Evolutionary conservation across 2,888 invertebrate species (phyloP), one percentile per base, ranked within the genome.

Genomic region (Agrypnus murinus): DNA sequence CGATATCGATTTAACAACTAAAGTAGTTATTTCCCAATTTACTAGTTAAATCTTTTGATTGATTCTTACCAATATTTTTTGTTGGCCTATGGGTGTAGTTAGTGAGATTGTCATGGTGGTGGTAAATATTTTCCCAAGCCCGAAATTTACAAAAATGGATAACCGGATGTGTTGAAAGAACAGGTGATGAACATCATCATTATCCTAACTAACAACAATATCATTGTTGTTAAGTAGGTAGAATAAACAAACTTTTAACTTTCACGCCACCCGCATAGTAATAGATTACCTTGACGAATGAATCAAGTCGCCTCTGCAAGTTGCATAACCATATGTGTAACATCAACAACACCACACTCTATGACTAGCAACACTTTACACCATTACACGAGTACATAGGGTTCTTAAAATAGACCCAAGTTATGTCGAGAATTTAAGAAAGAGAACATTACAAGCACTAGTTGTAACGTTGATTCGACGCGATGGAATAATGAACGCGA

Each of bases 291-390:
- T 69, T 72, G 73, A 73, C 69, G 73, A 70, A 68, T 72, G 71
- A 73, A 73, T 69, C 72, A 65, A 73, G 66, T 69, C 65, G 73
- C 55, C 69, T 71, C 59, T 71, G 63, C 38, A 62, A 62, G 72
- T 74, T 72, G 71, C 75, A 75, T 72, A 73, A 75, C 73, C 73
- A 70, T 72, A 75, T 75, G 73, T 68, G 73, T 74, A 70, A 72
- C 74, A 69, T 71, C 69, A 65, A 68, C 65, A 65, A 68, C 65
- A 68, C 65, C 62, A 68, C 65, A 69, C 63, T 63, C 69, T 68
- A 25, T 57, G 66, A 65, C 65, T 70, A 34, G 64, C 48, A 65
- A 65, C 53, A 45, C 43, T 70, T 66, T 57, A 57, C 69, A 62
- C 67, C 25, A 31, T 53, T 36, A 34, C 55, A 38, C 12, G 12